A percentile compares a stretch with the other conserved stretches of the same genome.
These are phyloP conservation scores for Mayetiola destructor DNA, from an alignment of 2,888 invertebrate species.

Conservation along the genomic window DNA sequence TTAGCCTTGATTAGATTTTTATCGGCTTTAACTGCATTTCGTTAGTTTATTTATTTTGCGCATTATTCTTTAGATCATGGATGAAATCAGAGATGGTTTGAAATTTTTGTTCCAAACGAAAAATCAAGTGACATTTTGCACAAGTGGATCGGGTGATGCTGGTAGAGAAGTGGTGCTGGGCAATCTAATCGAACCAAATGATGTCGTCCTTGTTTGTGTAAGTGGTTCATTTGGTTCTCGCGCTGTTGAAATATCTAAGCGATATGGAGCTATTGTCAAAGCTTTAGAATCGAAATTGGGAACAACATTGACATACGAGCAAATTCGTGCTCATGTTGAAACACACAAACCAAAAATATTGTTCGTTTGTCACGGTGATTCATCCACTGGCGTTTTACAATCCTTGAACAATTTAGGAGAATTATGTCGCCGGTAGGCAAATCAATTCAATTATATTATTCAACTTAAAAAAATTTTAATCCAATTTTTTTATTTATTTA, in stretches of 20 bases:
- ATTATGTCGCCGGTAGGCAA: conserved; percentile 53
- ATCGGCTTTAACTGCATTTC: too few relatives aligned
- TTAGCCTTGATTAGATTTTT: background rate
- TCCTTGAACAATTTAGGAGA: conserved; percentile 61
- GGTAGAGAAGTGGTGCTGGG: conserved; percentile 73
- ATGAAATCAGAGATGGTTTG: conserved; percentile 65
- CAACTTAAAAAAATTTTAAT: background rate
- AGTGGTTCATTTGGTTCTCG: conserved; percentile 78
- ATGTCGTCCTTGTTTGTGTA: conserved; percentile 57
- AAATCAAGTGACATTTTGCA: conserved; percentile 60
- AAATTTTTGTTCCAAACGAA: conserved; percentile 78
- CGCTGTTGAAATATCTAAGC: conserved; percentile 55
- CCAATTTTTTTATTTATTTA: background rate
- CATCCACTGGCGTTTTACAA: conserved; percentile 73
- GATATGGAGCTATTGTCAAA: conserved; percentile 44
- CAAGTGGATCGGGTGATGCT: conserved; percentile 56
- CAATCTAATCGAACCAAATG: conserved; percentile 64
- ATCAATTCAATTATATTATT: background rate
- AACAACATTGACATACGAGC: conserved; percentile 43
- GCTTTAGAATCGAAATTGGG: conserved; percentile 39
- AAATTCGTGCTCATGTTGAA: conserved; percentile 50
- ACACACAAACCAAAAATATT: conserved; percentile 52
- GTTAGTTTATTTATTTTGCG: background rate
- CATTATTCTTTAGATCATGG: conserved; percentile 50
- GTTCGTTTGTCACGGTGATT: conserved; percentile 78